Conservation (phyloP, 2,888 invertebrate species). For the Serrognathus titanus region DNA sequence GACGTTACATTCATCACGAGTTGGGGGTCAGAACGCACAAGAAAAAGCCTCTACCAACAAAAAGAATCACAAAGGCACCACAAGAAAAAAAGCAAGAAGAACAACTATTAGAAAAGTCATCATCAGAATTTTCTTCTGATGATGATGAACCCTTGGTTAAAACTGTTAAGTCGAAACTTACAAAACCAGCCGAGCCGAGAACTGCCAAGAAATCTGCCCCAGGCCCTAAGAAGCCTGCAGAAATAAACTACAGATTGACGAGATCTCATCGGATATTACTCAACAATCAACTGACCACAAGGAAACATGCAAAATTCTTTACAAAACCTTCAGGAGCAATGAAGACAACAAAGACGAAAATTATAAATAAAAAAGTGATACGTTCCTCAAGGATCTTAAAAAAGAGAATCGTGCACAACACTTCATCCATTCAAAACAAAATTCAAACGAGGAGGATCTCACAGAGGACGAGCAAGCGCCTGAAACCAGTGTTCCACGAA, state of each 20-base stretch:
- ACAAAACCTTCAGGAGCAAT: conserved; percentile 10
- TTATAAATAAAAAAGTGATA: conserved; percentile 10
- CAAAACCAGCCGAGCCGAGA: conserved; percentile 13
- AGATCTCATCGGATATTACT: conserved; percentile 26
- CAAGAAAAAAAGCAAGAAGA: conserved; percentile 4
- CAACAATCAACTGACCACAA: conserved; percentile 1
- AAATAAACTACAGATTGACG: conserved; percentile 32
- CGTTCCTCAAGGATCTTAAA: background rate
- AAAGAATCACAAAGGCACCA: conserved; percentile 11
- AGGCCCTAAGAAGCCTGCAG: conserved; percentile 26
- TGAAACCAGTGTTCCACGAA: no score
- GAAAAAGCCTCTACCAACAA: conserved; percentile 1
- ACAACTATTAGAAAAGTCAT: conserved; percentile 19
- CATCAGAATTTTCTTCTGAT: conserved; percentile 52
- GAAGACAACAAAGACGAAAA: conserved; percentile 2
- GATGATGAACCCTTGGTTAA: conserved; percentile 52
- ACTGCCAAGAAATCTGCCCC: conserved; percentile 25
- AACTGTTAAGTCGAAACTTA: conserved; percentile 21
- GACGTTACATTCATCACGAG: conserved; percentile 45
- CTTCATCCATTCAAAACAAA: conserved; percentile 1
- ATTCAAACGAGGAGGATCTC: no score
- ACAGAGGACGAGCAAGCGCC: no score
- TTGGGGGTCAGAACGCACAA: conserved; percentile 20
- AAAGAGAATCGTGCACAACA: conserved; percentile 9
- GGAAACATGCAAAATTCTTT: conserved; percentile 12